Conservation (phyloP, 2,797 vertebrate genomes). For the Sphaeramia orbicularis region DNA sequence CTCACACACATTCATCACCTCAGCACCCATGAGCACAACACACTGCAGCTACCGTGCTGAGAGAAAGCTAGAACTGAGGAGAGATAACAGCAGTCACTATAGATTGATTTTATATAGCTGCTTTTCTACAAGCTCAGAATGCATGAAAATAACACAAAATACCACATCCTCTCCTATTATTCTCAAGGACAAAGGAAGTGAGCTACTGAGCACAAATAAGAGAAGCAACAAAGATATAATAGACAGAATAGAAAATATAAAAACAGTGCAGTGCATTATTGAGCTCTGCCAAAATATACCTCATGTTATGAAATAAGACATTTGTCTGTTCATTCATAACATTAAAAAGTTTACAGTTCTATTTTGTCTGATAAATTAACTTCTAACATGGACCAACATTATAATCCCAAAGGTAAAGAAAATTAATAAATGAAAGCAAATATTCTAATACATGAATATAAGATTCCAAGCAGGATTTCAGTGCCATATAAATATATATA, state of each 20-base stretch:
- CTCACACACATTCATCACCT: constrained; percentile 66
- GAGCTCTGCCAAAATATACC: neutral
- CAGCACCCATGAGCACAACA: constrained; percentile 47
- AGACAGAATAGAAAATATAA: constrained; percentile 29
- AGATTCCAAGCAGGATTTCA: neutral
- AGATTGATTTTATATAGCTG: constrained; percentile 69
- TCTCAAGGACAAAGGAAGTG: constrained; percentile 54
- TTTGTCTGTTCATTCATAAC: no score
- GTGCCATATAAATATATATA: neutral
- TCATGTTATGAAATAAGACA: neutral
- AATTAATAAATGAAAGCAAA: no score
- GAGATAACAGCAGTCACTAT: constrained; percentile 64
- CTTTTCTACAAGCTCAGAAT: constrained; percentile 55
- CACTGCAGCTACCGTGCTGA: constrained; percentile 29
- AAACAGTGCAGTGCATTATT: constrained; percentile 12
- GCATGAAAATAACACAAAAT: constrained; percentile 64
- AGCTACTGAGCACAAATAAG: constrained; percentile 38
- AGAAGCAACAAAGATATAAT: constrained; percentile 34
- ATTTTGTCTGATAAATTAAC: no score
- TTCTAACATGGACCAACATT: no score
- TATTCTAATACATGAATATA: neutral
- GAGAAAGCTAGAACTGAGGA: constrained; percentile 41
- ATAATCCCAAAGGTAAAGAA: no score
- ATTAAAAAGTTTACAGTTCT: no score
- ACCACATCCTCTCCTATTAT: constrained; percentile 57